Base-by-base conservation (phyloP, 2,888 invertebrate species). In the Volucella bombylans region DNA sequence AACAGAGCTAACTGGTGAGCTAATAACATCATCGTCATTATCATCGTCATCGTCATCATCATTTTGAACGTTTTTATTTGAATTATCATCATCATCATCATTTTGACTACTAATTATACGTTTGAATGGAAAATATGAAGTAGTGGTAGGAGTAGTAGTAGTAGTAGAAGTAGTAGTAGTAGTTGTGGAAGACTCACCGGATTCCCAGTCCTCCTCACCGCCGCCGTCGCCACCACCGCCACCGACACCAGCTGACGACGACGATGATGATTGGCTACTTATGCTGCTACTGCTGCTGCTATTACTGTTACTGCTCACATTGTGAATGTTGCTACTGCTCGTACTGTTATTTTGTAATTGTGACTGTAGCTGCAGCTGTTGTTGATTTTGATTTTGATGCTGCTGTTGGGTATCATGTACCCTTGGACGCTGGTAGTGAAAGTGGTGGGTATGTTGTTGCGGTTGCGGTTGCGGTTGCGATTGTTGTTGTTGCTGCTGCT, bases 201-300 rank as follows among this genome's bases (percentile, higher is more conserved):
- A 91, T 91, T 92, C 92, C 92, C 92, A 92, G 89, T 91, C 91
- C 88, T 91, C 92, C 86, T 90, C 91, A 86, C 89, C 89, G 82
- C 89, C 89, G 81, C 87, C 87, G 77, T 76, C 87, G 85, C 79
- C 86, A 74, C 23, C 87, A 82, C 79, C 87, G 86, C 82, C 87
- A 82, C 87, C 88, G 79, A 76, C 87, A 86, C 82, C 86, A 79
- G 61, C 78, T n/a, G 88, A 87, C 62, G 89, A 89, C 87, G 90
- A 89, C 86, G 89, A 90, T 78, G 90, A 88, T 87, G 89, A 90
- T 86, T 90, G 89, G 88, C 88, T 90, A 87, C 89, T 90, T 81
- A 88, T 90, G 82, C 89, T 89, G 86, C 88, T 88, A 86, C 87
- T 88, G 87, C 86, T 87, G 74, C 87, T 81, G 57, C 87, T 89